A percentile compares a stretch with the other conserved stretches of the same genome.
These are phyloP conservation scores for Furcifer pardalis DNA, from an alignment of 2,797 vertebrate species.

Conservation along the genomic window DNA sequence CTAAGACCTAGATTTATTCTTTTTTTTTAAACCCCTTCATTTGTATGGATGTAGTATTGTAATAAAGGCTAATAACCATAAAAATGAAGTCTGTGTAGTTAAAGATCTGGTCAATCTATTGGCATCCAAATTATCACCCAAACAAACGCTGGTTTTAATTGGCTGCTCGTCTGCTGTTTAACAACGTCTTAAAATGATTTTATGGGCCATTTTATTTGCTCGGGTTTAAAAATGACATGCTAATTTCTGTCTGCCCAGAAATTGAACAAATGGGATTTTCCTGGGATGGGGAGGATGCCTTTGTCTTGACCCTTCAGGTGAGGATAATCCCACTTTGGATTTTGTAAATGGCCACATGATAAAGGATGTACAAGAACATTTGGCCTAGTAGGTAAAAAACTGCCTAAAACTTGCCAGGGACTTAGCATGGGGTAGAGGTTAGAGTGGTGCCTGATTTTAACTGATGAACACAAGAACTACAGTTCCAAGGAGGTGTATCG, in stretches of 20 bases:
- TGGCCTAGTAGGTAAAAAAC: not conserved
- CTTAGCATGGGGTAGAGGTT: not conserved
- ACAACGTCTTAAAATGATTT: not conserved
- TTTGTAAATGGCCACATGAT: no score
- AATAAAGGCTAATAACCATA: not conserved
- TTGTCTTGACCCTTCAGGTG: no score
- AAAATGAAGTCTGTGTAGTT: not conserved
- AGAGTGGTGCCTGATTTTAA: no score
- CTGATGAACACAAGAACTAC: no score
- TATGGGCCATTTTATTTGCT: not conserved
- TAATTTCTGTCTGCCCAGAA: no score
- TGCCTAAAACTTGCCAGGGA: not conserved
- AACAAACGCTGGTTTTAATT: not conserved
- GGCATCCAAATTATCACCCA: not conserved
- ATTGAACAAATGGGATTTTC: no score
- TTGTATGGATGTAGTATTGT: not conserved
- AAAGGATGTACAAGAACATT: no score
- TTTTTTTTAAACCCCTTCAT: no score
- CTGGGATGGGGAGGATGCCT: no score
- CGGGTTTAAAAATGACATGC: not conserved
- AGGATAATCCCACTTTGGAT: no score
- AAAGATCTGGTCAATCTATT: not conserved
- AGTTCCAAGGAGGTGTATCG: not conserved
- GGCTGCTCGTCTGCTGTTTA: not conserved
- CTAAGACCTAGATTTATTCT: not conserved